Conservation (phyloP, 2,797 vertebrate species). For the Acomys russatus region DNA sequence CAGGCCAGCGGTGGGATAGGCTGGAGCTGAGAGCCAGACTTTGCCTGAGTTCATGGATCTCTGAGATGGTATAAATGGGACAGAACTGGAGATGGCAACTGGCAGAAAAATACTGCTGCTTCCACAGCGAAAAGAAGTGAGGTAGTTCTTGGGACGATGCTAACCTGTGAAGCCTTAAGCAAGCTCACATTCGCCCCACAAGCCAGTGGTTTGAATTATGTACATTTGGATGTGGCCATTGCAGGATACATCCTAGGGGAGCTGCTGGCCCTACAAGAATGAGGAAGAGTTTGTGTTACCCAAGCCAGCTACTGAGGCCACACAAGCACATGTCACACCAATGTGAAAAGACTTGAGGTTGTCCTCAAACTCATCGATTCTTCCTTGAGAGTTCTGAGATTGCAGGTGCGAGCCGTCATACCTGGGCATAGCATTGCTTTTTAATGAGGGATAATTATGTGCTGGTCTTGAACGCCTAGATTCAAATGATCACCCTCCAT, state of each 20-base stretch:
- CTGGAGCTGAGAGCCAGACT: not conserved
- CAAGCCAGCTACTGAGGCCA: not conserved
- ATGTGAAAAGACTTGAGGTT: not conserved
- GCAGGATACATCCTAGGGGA: not conserved
- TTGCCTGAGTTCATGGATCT: not conserved
- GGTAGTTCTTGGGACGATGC: not conserved
- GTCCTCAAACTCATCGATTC: not conserved
- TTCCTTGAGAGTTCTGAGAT: not conserved
- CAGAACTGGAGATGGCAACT: not conserved
- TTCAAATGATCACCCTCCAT: not conserved
- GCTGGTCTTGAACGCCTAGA: not conserved
- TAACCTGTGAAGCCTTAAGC: not conserved
- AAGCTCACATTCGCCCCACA: not conserved
- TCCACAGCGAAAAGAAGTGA: not conserved
- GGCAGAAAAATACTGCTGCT: not conserved
- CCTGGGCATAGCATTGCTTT: not conserved
- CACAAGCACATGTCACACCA: rapidly evolving
- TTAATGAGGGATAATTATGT: not conserved
- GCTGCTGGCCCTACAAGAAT: not conserved
- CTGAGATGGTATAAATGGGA: not conserved
- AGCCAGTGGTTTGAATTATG: not conserved
- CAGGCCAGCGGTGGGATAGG: not conserved
- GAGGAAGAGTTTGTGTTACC: not conserved
- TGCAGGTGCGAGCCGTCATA: not conserved
- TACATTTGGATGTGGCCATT: not conserved